Conservation (phyloP, 2,113 vertebrate genomes). For the Theristicus caerulescens region DNA sequence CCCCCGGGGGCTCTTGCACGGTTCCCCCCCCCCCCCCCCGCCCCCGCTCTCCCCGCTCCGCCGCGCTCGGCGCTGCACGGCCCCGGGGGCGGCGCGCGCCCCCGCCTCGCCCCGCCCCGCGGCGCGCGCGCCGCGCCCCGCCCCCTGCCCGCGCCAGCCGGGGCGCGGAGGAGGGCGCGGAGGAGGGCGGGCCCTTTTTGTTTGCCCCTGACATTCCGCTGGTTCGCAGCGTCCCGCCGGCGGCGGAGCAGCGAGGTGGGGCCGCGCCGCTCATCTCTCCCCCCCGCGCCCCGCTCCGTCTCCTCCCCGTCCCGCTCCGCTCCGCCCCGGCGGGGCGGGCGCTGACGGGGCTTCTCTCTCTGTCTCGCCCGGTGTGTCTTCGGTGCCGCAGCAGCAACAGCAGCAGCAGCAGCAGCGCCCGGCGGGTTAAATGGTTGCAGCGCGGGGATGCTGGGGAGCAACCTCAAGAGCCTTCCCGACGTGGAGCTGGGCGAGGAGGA, state of each 20-base stretch:
- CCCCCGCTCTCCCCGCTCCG: background rate
- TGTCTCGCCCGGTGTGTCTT: background rate
- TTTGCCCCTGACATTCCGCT: slow-evolving; percentile 27
- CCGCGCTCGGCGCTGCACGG: background rate
- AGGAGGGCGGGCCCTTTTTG: slow-evolving; percentile 21
- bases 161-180: background rate
- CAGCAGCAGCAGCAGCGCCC: slow-evolving; percentile 47
- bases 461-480: slow-evolving; percentile 81
- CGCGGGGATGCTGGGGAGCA: slow-evolving; percentile 87
- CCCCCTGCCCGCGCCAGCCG: background rate
- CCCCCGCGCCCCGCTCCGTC: background rate
- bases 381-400: background rate
- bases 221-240: slow-evolving; percentile 9
- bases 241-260: background rate
- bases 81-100: background rate
- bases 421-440: slow-evolving; percentile 84
- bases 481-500: slow-evolving; percentile 76
- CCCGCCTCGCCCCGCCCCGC: background rate
- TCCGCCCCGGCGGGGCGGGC: background rate
- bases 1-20: too few relatives aligned
- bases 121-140: background rate
- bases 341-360: slow-evolving; percentile 14
- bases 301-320: background rate
- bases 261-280: background rate
- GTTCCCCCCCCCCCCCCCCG: too few relatives aligned